phyloP scores from a whole-genome alignment of 2,113 vertebrate species.

The Chaenogobius annularis region DNA sequence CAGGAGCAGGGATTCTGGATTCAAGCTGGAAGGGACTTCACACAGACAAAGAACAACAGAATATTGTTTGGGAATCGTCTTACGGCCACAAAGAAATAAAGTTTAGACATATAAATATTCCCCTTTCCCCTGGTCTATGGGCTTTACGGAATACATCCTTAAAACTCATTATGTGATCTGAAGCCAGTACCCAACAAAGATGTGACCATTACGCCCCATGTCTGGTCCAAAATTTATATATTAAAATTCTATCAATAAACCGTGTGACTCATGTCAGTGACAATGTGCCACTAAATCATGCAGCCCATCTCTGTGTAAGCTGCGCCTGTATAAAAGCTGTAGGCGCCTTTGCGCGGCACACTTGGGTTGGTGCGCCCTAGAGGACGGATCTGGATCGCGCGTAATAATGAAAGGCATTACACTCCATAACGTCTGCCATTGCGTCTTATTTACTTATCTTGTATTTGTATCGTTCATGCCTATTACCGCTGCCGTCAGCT shows the following conservation, averaged over 20 bases:
- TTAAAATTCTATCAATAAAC: constrained; percentile 6
- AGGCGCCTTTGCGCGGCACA: constrained; percentile 23
- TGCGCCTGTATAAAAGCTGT: constrained; percentile 58
- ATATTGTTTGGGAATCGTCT: no score
- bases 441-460: constrained; percentile 73
- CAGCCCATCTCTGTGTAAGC: constrained; percentile 16
- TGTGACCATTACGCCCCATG: no score
- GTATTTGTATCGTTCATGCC: constrained; percentile 79
- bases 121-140: no score
- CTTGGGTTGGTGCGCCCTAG: constrained; percentile 39
- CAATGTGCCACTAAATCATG: constrained; percentile 24
- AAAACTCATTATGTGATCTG: no score
- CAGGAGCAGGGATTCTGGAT: background rate
- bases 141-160: no score
- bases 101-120: no score
- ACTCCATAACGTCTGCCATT: constrained; percentile 60
- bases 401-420: constrained; percentile 64
- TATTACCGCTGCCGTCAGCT: constrained; percentile 74
- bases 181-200: no score
- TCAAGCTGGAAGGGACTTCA: constrained; percentile 11
- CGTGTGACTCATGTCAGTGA: constrained; percentile 16
- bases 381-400: constrained; percentile 25
- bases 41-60: no score
- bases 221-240: no score
- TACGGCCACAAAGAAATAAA: background rate